phyloP scores from a whole-genome alignment of 2,888 invertebrate genomes.

The Dyspetes luteomarginatus region DNA sequence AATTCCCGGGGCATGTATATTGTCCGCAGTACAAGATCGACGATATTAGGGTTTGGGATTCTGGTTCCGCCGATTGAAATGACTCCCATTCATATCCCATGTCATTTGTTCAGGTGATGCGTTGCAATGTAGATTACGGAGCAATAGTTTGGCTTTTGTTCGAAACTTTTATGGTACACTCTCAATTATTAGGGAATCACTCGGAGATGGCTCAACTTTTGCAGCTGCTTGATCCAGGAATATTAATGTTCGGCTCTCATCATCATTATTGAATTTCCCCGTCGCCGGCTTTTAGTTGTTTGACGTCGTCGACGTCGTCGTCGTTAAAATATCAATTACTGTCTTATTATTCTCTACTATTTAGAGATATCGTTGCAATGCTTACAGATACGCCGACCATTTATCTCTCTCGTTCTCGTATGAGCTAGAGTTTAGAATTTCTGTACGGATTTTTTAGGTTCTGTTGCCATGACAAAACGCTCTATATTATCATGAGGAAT shows the following conservation, averaged over 20 bases:
- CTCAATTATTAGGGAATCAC: neutral
- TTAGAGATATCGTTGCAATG: conserved; percentile 37
- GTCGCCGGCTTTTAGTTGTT: neutral
- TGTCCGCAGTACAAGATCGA: neutral
- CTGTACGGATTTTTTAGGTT: no score
- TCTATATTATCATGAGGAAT: conserved; percentile 2
- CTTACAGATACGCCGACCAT: conserved; percentile 42
- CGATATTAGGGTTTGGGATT: conserved; percentile 3
- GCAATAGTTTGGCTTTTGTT: neutral
- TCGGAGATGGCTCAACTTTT: neutral
- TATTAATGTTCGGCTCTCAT: no score
- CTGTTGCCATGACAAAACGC: no score
- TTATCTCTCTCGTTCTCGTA: conserved; percentile 37
- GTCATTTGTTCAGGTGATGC: neutral
- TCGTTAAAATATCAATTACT: no score
- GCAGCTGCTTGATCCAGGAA: no score
- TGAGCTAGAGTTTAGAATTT: conserved; percentile 8
- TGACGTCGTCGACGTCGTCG: neutral
- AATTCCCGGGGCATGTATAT: neutral
- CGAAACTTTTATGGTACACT: neutral
- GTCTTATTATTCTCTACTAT: no score
- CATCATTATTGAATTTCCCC: no score
- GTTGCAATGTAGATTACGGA: neutral
- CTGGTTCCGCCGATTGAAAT: neutral
- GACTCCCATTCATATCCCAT: neutral